A percentile compares a stretch with the other conserved stretches of the same genome.
Conservation (phyloP, 2,888 invertebrate species). For the Lithophane socia region DNA sequence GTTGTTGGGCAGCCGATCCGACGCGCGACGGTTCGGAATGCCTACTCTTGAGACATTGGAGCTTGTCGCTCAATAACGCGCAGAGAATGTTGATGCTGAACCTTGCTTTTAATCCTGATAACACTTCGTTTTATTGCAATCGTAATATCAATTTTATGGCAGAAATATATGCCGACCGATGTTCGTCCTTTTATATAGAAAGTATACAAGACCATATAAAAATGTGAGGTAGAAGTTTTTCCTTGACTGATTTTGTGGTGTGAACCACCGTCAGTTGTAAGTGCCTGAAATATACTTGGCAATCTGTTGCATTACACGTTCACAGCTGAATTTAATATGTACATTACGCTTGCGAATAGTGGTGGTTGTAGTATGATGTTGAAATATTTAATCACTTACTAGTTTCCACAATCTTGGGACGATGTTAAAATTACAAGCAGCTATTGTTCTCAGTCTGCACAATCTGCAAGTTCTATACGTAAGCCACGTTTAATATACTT, state of each 20-base stretch:
- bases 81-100: not conserved
- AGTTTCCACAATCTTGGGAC: not conserved
- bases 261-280: not conserved
- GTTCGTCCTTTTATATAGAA: no score
- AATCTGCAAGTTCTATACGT: not conserved
- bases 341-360: not conserved
- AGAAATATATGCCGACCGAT: not conserved
- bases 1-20: not conserved
- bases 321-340: no score
- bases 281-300: not conserved
- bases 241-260: no score
- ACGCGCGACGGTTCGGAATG: not conserved
- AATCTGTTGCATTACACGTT: not conserved
- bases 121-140: not conserved
- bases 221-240: not conserved
- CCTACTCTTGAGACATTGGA: not conserved
- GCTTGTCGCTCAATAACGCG: not conserved
- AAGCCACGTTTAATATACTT: not conserved
- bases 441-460: not conserved
- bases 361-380: not conserved
- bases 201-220: not conserved
- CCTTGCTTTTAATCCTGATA: not conserved
- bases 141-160: not conserved
- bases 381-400: not conserved
- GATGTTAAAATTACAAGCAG: not conserved